Base-by-base conservation (phyloP, 2,113 vertebrate species). In the Trematocara macrostoma region DNA sequence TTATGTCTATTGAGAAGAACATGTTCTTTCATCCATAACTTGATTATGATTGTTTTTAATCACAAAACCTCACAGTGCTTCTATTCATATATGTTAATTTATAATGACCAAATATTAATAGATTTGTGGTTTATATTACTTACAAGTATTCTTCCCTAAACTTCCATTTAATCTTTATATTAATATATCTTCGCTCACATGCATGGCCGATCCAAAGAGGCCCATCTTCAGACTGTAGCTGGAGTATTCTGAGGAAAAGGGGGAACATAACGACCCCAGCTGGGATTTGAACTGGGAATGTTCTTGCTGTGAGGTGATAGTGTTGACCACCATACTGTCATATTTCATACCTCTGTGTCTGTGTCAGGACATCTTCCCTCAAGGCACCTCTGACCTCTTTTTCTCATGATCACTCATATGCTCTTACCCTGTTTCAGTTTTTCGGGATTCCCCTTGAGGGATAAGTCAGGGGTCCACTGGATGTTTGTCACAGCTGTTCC, bases 181-280 rank as follows among this genome's bases (percentile, higher is more conserved):
- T 2, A 64, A 35, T 0, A 61, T 35, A 35, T 35, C 31, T 64
- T 9, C 11, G 0, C 4, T 3, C 38, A 15, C 0, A 42, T 23
- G 11, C 9, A 9, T 42, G 38, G 7, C 2, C 7, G 1, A 42
- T 69, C n/a, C 38, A 42, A 42, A 69, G 12, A 6, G 23, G 64
- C n/a, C n/a, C n/a, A 40, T 40, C 4, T 40, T 67, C 23, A 20
- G 1, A 42, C 64, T 69, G 2, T 23, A 42, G n/a, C 38, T 15
- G 14, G 45, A 47, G 45, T 47, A 15, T 38, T 0, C 59, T 4
- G 59, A 67, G 59, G 6, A 20, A 67, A 67, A 38, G 59, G 59
- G 57, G 18, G 4, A 38, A 38, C 0, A 20, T 64, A 64, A 64
- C 6, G 34, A 38, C 10, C 38, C 64, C 38, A 23, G 38, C 1